A percentile compares a stretch with the other conserved stretches of the same genome.
Evolutionary conservation across 2,113 vertebrate genomes (phyloP).

Genomic region (Glaucomys volans): DNA sequence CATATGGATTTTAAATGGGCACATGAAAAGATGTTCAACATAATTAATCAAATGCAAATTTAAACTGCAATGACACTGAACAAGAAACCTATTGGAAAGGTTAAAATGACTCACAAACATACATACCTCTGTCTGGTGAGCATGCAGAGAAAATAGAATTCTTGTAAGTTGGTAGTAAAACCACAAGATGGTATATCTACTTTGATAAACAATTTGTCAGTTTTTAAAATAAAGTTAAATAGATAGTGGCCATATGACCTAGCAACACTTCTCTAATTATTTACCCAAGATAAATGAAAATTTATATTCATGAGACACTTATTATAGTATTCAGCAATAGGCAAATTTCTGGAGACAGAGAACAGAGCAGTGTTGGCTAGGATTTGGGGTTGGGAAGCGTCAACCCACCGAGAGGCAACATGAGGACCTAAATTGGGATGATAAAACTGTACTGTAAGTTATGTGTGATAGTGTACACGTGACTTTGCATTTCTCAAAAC

Average conservation of each 20-base stretch:
- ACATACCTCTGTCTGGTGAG: background rate
- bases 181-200: background rate
- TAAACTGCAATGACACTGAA: background rate
- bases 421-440: background rate
- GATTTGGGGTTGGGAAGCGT: background rate
- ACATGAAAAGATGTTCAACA: background rate
- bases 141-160: background rate
- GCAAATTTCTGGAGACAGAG: background rate
- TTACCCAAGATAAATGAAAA: background rate
- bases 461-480: background rate
- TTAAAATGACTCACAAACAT: background rate
- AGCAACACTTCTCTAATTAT: background rate
- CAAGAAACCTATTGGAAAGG: background rate
- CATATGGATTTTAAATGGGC: background rate
- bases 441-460: background rate
- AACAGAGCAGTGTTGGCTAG: background rate
- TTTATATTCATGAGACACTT: background rate
- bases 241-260: background rate
- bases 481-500: background rate
- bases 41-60: background rate
- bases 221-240: background rate
- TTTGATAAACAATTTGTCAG: background rate
- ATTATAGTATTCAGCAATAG: background rate
- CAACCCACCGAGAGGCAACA: background rate
- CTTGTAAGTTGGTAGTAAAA: background rate